Conservation (phyloP, 1,140 invertebrate genomes). For the Bombus ignitus region DNA sequence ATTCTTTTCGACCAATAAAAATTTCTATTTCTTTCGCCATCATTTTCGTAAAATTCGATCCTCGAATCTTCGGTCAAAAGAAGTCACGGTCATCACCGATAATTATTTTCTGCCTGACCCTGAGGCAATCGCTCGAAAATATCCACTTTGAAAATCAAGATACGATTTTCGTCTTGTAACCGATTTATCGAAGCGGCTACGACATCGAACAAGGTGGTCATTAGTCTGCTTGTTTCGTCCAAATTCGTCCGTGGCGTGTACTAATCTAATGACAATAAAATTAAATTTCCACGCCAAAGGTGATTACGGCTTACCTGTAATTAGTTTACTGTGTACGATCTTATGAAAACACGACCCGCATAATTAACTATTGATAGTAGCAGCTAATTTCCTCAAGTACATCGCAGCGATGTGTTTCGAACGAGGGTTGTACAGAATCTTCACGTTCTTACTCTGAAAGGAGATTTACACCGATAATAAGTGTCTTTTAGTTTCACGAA, state of each 20-base stretch:
- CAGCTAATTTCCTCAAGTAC: no score
- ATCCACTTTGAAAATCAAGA: constrained; percentile 8
- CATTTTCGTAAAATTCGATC: background rate
- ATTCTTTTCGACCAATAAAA: background rate
- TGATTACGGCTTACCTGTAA: constrained; percentile 7
- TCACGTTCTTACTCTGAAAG: background rate
- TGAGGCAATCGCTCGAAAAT: constrained; percentile 32
- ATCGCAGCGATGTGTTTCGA: no score
- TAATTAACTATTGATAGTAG: background rate
- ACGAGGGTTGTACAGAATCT: background rate
- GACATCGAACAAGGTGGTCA: constrained; percentile 26
- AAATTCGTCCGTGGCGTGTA: constrained; percentile 35
- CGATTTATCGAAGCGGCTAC: constrained; percentile 25
- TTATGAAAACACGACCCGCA: background rate
- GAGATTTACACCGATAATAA: background rate
- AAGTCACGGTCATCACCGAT: constrained; percentile 22
- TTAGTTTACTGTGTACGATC: constrained; percentile 1
- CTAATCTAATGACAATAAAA: constrained; percentile 31
- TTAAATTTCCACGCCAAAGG: constrained; percentile 19
- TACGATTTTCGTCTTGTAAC: constrained; percentile 30
- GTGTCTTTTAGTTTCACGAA: no score
- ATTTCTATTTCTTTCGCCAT: background rate
- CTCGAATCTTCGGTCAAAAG: background rate
- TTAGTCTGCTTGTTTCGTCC: constrained; percentile 9
- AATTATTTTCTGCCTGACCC: constrained; percentile 32